Conservation (phyloP, 1,140 invertebrate genomes). For the Eupristina koningsbergeri region DNA sequence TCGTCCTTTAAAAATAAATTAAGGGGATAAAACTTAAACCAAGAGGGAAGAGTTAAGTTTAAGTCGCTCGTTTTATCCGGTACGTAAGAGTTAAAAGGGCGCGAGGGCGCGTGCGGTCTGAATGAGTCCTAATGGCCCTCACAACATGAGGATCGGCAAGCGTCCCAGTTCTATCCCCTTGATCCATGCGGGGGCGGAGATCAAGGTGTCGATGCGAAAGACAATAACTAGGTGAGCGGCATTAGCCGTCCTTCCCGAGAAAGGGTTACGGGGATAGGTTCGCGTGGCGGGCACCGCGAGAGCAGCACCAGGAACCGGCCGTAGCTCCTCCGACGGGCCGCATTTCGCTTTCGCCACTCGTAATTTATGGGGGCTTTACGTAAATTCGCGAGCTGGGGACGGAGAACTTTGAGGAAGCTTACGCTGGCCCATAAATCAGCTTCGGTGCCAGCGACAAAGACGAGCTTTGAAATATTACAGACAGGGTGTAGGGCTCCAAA, state of each 20-base stretch:
- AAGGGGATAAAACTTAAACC: not conserved
- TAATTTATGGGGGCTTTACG: conserved; percentile 63
- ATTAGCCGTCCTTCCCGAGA: conserved; percentile 34
- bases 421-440: conserved; percentile 55
- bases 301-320: not conserved
- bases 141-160: not conserved
- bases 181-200: not conserved
- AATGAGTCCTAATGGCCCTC: not conserved
- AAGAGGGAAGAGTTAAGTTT: conserved; percentile 15
- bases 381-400: conserved; percentile 54
- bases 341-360: not conserved
- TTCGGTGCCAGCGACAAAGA: conserved; percentile 52
- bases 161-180: not conserved
- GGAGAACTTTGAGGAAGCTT: too few species aligned
- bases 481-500: conserved; percentile 44
- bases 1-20: not conserved
- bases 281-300: conserved; percentile 11
- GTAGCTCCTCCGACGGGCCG: not conserved
- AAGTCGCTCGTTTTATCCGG: conserved; percentile 2
- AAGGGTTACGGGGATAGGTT: conserved; percentile 12
- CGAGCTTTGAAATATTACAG: conserved; percentile 54
- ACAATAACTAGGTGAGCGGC: conserved; percentile 41
- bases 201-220: not conserved
- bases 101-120: not conserved
- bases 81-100: conserved; percentile 31